Conservation (phyloP, 2,113 vertebrate genomes). For the Rhizomys pruinosus region DNA sequence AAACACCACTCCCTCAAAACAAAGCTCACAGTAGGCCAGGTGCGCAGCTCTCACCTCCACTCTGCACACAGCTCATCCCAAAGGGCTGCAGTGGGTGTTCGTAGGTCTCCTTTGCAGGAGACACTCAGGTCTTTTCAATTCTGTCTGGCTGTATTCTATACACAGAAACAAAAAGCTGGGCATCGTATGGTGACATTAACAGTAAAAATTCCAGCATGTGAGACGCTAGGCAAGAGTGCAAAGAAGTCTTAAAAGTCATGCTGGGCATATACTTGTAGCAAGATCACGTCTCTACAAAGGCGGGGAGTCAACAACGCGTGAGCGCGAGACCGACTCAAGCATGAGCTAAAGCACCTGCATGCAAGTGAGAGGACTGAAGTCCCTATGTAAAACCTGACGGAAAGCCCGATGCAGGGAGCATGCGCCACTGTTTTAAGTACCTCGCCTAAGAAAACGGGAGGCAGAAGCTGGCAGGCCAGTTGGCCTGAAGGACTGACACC, state of each 20-base stretch:
- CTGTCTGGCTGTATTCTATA: neutral
- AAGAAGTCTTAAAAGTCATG: neutral
- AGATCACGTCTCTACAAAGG: neutral
- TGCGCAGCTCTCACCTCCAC: neutral
- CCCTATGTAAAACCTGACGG: neutral
- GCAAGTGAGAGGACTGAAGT: neutral
- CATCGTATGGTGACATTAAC: neutral
- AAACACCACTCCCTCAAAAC: neutral
- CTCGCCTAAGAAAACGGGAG: too few species aligned
- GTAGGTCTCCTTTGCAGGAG: too few species aligned
- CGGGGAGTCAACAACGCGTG: too few species aligned
- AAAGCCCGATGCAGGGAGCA: neutral
- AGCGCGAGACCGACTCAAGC: neutral
- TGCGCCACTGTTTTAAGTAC: neutral
- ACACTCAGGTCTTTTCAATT: too few species aligned
- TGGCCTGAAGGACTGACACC: neutral
- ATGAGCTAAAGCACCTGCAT: neutral
- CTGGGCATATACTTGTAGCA: neutral
- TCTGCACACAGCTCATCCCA: too few species aligned
- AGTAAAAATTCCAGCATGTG: neutral
- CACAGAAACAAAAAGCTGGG: neutral
- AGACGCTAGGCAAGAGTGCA: neutral
- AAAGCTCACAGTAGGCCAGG: neutral
- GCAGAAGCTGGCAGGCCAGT: neutral
- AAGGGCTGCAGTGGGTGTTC: too few species aligned